Conservation (phyloP, 2,888 invertebrate species). For the Zootermopsis nevadensis region DNA sequence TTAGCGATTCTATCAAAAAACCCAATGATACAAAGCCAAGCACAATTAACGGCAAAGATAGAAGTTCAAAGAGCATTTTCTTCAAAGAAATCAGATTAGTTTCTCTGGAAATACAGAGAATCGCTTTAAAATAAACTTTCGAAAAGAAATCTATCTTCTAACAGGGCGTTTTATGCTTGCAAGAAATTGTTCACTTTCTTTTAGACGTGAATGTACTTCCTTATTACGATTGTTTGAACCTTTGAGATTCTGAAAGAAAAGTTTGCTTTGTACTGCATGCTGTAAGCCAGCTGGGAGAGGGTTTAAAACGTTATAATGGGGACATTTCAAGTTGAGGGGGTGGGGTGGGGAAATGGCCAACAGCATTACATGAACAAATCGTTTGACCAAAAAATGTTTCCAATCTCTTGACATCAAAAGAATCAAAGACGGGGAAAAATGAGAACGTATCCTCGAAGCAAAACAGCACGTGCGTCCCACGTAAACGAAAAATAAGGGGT, state of each 20-base stretch:
- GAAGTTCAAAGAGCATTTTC: too few species aligned
- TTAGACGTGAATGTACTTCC: constrained; percentile 8
- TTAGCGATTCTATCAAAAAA: too few species aligned
- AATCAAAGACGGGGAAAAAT: not conserved
- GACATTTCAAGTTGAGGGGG: constrained; percentile 15
- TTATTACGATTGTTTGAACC: constrained; percentile 35
- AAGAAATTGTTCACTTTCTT: not conserved
- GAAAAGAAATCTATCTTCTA: too few species aligned
- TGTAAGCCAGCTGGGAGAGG: not conserved
- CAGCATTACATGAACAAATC: constrained; percentile 48
- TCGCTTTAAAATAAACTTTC: too few species aligned
- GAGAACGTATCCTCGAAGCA: not conserved
- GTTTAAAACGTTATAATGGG: constrained; percentile 31
- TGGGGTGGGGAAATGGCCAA: constrained; percentile 38
- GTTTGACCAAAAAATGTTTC: constrained; percentile 49
- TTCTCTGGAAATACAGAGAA: too few species aligned
- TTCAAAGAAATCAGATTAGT: too few species aligned
- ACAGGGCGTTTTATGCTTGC: too few species aligned
- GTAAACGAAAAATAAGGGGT: constrained; percentile 7
- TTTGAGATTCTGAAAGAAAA: not conserved
- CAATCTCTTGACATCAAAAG: constrained; percentile 46
- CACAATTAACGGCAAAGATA: too few species aligned
- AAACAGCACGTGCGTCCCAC: not conserved
- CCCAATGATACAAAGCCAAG: too few species aligned
- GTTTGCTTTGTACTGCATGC: constrained; percentile 31